phyloP scores from a whole-genome alignment of 2,113 vertebrate genomes.

The Zosterops japonicus region DNA sequence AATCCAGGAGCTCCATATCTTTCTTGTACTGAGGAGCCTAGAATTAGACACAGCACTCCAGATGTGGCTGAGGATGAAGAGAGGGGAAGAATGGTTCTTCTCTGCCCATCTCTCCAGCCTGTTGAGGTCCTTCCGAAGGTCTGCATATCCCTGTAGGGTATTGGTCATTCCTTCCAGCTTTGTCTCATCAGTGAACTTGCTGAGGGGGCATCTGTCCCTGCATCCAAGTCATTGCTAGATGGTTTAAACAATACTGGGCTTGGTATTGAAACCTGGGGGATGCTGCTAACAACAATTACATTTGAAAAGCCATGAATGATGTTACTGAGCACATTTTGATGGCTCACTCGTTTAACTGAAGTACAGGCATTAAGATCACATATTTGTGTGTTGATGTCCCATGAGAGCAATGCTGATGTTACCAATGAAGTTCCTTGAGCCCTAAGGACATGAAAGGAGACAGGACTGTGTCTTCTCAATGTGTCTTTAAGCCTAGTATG shows the following conservation, averaged over 20 bases:
- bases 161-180: background rate
- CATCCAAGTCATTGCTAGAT: background rate
- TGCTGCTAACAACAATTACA: background rate
- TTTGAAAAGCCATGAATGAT: background rate
- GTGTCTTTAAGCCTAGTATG: background rate
- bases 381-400: background rate
- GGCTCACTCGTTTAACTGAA: fast-evolving
- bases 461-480: background rate
- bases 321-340: background rate
- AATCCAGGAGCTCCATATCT: background rate
- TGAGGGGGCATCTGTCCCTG: background rate
- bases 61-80: background rate
- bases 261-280: background rate
- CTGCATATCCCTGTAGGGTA: background rate
- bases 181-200: background rate
- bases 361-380: background rate
- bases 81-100: background rate
- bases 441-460: background rate
- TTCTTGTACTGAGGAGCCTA: background rate
- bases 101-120: background rate
- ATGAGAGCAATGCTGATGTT: background rate
- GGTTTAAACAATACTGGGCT: background rate
- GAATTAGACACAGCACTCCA: background rate
- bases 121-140: background rate
- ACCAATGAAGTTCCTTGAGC: background rate